A percentile compares a stretch with the other conserved stretches of the same genome.
These are phyloP conservation scores for Pachycephus smyrnensis DNA, from an alignment of 2,888 invertebrate species.

Conservation along the genomic window DNA sequence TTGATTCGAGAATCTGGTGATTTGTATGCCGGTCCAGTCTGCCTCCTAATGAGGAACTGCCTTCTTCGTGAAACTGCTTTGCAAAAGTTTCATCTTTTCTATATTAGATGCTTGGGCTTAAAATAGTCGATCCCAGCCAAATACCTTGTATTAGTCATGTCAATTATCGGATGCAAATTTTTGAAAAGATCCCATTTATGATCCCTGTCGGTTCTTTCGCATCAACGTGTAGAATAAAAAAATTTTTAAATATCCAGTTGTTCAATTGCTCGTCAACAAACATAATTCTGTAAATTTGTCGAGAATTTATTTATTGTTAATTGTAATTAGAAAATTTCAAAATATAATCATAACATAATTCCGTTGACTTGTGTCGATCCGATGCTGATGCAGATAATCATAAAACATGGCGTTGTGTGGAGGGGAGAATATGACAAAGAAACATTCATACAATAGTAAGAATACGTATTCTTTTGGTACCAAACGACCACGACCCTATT, in stretches of 20 bases:
- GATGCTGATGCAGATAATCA: conserved; percentile 44
- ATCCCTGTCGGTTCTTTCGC: neutral
- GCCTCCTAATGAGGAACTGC: neutral
- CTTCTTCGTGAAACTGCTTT: neutral
- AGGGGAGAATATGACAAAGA: conserved; percentile 38
- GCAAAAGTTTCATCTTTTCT: neutral
- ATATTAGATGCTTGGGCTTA: neutral
- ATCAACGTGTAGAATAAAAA: neutral
- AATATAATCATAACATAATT: conserved; percentile 12
- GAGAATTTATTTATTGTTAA: neutral
- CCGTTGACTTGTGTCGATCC: conserved; percentile 39
- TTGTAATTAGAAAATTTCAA: neutral
- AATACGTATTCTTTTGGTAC: too few relatives aligned
- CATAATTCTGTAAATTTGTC: neutral
- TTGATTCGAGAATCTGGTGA: conserved; percentile 7
- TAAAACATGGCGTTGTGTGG: conserved; percentile 36
- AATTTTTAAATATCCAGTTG: neutral
- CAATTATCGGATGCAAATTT: neutral
- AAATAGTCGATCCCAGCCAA: neutral
- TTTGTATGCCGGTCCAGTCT: conserved; percentile 12
- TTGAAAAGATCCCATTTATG: neutral
- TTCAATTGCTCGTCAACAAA: too few relatives aligned
- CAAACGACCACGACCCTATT: neutral
- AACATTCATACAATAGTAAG: conserved; percentile 47
- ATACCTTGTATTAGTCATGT: neutral